Evolutionary conservation across 2,113 vertebrate species (phyloP), one percentile per base, ranked within the genome.

Genomic region (Lycocorax pyrrhopterus): DNA sequence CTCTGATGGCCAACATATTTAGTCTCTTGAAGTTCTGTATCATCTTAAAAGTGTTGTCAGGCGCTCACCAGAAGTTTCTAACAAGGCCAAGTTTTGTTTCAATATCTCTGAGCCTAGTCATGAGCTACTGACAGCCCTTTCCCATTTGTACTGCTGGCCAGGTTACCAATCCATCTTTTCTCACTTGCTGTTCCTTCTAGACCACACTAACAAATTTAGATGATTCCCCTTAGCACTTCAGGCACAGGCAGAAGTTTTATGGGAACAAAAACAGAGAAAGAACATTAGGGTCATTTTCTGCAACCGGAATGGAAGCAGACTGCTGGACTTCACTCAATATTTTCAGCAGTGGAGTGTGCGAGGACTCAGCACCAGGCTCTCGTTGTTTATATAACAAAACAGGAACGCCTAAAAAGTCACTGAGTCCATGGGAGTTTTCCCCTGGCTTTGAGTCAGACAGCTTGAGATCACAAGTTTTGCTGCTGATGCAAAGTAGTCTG

Each of bases 321-420:
- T 75, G 33, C 22, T 84, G 47, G 33, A 75, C 21, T 81, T 84
- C 1, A 4, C 7, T 59, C 39, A 64, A 9, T 56, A 30, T 87
- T 72, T 91, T 87, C 53, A 30, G 19, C 41, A 66, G 53, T 2
- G 1, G 5, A 47, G 16, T 5, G 3, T 62, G 32, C 0, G 0
- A 81, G 14, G 27, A 75, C 49, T 68, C 52, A 37, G 49, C 21
- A 93, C 12, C 37, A 76, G 44, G 15, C 21, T 90, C 7, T 88
- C 2, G 1, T 37, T 64, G 35, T 53, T 93, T 75, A n/a, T 35
- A 46, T 10, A 78, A 52, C 37, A 87, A 87, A 92, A 84, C 7
- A 63, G 78, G 16, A 74, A 39, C 0, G 9, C 77, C 75, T 84
- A 41, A 89, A 73, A 84, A 78, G 60, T 64, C 58, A 41, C 18